Percentiles rank a stretch among this genome's conserved stretches.
Conservation (phyloP, 2,797 vertebrate genomes). For the Syncerus caffer region DNA sequence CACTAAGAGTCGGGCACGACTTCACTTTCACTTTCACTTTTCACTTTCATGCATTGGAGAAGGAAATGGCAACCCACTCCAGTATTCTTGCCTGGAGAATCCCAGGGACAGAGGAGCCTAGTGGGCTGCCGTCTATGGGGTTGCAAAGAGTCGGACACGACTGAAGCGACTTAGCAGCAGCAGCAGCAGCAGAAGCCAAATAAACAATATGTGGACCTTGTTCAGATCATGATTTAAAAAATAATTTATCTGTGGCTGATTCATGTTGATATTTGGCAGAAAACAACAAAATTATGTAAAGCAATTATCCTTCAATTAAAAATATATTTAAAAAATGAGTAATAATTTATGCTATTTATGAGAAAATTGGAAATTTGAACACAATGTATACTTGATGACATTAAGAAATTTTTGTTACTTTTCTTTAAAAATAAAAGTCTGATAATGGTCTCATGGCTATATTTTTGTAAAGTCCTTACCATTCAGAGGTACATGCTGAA, state of each 20-base stretch:
- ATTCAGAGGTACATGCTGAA: not conserved
- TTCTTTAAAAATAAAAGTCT: not conserved
- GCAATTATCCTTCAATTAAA: not conserved
- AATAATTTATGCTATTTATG: not conserved
- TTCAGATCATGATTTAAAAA: not conserved
- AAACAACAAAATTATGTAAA: not conserved
- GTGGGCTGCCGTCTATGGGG: too few species aligned
- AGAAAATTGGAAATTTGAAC: slow-evolving; percentile 7
- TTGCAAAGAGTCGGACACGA: too few species aligned
- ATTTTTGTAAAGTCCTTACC: not conserved
- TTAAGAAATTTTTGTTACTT: not conserved
- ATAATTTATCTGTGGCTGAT: not conserved
- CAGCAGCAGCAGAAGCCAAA: not conserved
- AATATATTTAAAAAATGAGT: not conserved
- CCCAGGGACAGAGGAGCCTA: too few species aligned
- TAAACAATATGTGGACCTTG: not conserved
- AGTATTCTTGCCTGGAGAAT: too few species aligned
- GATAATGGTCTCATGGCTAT: not conserved
- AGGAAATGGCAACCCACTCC: too few species aligned
- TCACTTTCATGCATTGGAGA: too few species aligned
- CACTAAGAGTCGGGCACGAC: too few species aligned
- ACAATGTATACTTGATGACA: not conserved
- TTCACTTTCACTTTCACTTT: too few species aligned
- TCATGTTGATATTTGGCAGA: not conserved
- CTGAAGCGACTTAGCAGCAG: too few species aligned